Base-by-base conservation (phyloP, 2,888 invertebrate species). In the Eueremaeus valkanovi region DNA sequence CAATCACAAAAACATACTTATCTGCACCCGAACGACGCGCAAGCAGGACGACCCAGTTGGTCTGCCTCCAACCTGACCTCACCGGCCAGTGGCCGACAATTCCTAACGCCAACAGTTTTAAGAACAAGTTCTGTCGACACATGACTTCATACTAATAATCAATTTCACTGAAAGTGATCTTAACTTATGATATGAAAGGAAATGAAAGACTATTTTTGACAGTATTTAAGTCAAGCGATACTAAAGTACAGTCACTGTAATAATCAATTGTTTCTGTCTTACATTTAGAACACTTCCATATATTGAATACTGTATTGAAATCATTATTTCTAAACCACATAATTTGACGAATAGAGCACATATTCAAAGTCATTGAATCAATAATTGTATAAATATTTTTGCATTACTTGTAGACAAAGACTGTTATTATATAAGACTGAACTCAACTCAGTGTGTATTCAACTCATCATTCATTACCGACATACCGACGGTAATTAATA, bases 1-100 rank as follows among this genome's bases (percentile, higher is more conserved):
- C 68, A 55, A 29, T 55, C 27, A 66, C 78, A 55, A 49, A 72
- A 78, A 13, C 78, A 78, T 72, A 76, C 75, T 42, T 76, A 76
- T 61, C 77, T 80, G 36, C 80, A 80, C 73, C 80, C 80, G 13
- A 79, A 80, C 61, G 79, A 80, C 73, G 79, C 79, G 13, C 77
- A 79, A 18, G 76, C 78, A 3, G 75, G 66, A 29, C 75, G 79
- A 24, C 78, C 79, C 13, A 77, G 73, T 73, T 79, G 79, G 79
- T 79, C 79, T 33, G 77, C 78, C 3, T 77, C 78, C 8, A 79
- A 79, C 36, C 49, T 79, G 16, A 72, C 68, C 27, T 45, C 75
- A 2, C 33, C 74, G 13, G 73, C 81, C 80, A 51, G 79, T 79
- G 40, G 79, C 80, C 42, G 79, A 82, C 61, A 73, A 63, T 75